A percentile compares a stretch with the other conserved stretches of the same genome.
These are phyloP conservation scores for Calycopis cecrops DNA, from an alignment of 1,140 invertebrate species.

Conservation along the genomic window DNA sequence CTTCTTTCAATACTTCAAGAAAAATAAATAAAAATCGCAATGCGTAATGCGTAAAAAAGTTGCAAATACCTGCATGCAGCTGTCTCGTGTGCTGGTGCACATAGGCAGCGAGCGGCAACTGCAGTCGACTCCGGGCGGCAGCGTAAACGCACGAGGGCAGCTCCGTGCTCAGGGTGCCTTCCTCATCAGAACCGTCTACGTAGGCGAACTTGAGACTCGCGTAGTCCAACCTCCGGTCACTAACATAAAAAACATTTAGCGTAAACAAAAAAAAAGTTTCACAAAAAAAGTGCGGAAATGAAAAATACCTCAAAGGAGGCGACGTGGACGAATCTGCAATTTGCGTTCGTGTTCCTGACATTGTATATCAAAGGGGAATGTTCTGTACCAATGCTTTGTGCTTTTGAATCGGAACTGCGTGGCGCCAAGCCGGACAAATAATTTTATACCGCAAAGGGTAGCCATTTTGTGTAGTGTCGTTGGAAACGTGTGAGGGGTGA, in stretches of 20 bases:
- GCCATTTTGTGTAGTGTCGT: slow-evolving; percentile 32
- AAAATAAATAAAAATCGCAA: too few relatives aligned
- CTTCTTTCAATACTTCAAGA: too few relatives aligned
- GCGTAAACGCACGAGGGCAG: slow-evolving; percentile 83
- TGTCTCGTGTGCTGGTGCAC: slow-evolving; percentile 61
- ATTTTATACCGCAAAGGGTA: slow-evolving; percentile 58
- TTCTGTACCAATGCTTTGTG: slow-evolving; percentile 21
- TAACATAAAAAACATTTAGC: slow-evolving; percentile 24
- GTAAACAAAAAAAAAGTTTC: slow-evolving; percentile 7
- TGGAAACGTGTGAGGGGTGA: slow-evolving; percentile 19
- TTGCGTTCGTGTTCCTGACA: slow-evolving; percentile 57
- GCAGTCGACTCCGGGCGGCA: slow-evolving; percentile 61
- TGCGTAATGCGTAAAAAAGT: too few relatives aligned
- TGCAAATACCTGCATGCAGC: slow-evolving; percentile 44
- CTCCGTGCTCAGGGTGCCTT: slow-evolving; percentile 59
- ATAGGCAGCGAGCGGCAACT: slow-evolving; percentile 64
- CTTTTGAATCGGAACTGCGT: slow-evolving; percentile 35
- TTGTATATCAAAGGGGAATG: slow-evolving; percentile 21
- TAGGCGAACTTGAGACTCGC: slow-evolving; percentile 58
- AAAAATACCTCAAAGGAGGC: slow-evolving; percentile 48
- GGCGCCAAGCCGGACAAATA: slow-evolving; percentile 32
- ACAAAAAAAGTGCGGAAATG: not conserved
- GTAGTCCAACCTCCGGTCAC: slow-evolving; percentile 57
- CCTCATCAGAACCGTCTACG: slow-evolving; percentile 56
- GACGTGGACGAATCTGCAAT: slow-evolving; percentile 61